Evolutionary conservation across 2,113 vertebrate genomes (phyloP), one percentile per base, ranked within the genome.

Genomic region (Leptosomus discolor): DNA sequence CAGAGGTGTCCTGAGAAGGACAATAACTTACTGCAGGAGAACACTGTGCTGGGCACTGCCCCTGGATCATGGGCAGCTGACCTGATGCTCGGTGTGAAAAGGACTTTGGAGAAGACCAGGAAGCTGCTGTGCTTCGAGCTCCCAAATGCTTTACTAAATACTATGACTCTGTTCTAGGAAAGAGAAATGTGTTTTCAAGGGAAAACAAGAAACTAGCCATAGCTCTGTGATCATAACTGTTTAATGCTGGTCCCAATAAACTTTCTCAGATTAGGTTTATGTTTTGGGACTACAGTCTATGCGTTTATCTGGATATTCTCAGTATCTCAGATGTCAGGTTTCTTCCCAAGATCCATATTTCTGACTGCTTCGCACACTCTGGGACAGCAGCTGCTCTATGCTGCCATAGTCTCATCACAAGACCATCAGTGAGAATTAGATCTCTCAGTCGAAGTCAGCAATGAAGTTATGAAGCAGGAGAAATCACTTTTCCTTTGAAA

Each of bases 31-130:
- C 12, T 63, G 15, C 16, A 85, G n/a, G 30, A 43, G n/a, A 57
- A 37, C 1, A 1, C 11, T 16, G 0, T 26, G 54, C 13, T 19
- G 3, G 50, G 5, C 39, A 48, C 22, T 83, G 21, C 0, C 4
- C 8, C 14, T 5, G 2, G 7, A 36, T 5, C 54, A 30, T 12
- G 22, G 24, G 9, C 11, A 51, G 6, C 4, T 37, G 9, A 48
- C 50, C 2, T 2, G 11, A 10, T 12, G 6, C 11, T 51, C 0
- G 0, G 4, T 65, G 27, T 61, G 60, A 21, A 78, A 78, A 88
- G 14, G 17, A 8, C 37, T 17, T 81, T 16, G 23, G 8, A 88
- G 29, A 75, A 85, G 32, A 32, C 15, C 54, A 43, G 29, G 30
- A 82, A 3, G 0, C 2, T 71, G 5, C 20, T 57, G 15, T 54